These are phyloP conservation scores for Tringa solitaria DNA, from an alignment of 2,113 vertebrate genomes.

Conservation along the genomic window DNA sequence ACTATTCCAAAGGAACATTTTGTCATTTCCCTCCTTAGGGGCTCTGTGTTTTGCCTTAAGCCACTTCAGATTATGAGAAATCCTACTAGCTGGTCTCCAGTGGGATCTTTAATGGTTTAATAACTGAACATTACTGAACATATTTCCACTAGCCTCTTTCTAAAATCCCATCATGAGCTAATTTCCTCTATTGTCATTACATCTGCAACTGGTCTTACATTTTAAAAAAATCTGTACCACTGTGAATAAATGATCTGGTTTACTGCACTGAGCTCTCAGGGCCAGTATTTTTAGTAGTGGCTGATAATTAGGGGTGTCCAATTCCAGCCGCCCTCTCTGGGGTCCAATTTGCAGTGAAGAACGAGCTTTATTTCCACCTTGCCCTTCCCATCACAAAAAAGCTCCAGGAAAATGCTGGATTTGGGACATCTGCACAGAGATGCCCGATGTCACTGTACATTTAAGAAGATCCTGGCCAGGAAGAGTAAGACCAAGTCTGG, in stretches of 20 bases:
- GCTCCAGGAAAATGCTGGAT: neutral
- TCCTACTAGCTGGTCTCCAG: conserved; percentile 36
- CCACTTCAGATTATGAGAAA: conserved; percentile 35
- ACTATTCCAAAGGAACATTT: conserved; percentile 4
- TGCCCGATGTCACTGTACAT: neutral
- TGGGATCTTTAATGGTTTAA: conserved; percentile 61
- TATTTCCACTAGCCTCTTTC: conserved; percentile 54
- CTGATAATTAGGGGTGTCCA: neutral
- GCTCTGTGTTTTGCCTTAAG: conserved; percentile 39
- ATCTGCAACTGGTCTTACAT: conserved; percentile 66
- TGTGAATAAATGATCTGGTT: neutral
- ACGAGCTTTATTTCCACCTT: neutral
- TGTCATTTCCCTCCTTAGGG: conserved; percentile 51
- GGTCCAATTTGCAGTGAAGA: neutral
- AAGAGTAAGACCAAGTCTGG: neutral
- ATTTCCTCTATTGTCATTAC: conserved; percentile 65
- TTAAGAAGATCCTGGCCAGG: neutral
- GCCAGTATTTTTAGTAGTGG: neutral
- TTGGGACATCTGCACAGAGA: neutral
- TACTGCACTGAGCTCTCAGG: neutral
- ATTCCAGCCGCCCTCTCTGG: neutral
- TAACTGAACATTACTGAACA: conserved; percentile 51
- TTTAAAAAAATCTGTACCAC: neutral
- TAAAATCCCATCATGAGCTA: conserved; percentile 60
- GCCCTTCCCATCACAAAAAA: neutral